Evolutionary conservation across 2,113 vertebrate species (phyloP).

Genomic region (Dipodomys spectabilis): DNA sequence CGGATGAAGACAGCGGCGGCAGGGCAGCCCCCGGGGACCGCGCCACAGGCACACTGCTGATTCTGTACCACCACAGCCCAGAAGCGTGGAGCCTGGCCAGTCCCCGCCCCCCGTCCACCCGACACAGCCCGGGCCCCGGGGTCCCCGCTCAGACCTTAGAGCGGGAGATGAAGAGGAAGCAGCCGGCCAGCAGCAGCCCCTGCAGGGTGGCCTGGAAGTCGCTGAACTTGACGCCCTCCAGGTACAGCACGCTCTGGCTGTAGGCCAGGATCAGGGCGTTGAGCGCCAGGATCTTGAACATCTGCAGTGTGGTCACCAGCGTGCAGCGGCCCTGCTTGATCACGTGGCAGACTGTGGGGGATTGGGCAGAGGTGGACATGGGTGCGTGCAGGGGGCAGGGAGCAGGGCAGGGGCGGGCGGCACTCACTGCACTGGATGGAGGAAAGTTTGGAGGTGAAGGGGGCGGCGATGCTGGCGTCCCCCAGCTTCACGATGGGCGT

Average conservation of each 20-base stretch:
- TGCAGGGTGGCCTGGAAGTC: slow-evolving; percentile 98
- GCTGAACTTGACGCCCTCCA: slow-evolving; percentile 98
- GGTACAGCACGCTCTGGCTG: slow-evolving; percentile 98
- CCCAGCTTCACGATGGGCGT: slow-evolving; percentile 96
- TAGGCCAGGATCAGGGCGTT: slow-evolving; percentile 97
- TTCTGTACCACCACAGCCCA: neutral
- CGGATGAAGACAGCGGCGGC: neutral
- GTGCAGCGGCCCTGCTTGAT: slow-evolving; percentile 99
- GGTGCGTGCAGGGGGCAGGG: neutral
- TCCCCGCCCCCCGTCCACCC: no score
- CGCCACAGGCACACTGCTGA: neutral
- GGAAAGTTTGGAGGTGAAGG: slow-evolving; percentile 98
- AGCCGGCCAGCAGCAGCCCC: slow-evolving; percentile 95
- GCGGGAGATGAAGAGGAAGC: slow-evolving; percentile 98
- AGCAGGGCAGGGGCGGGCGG: rapidly evolving
- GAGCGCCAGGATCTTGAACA: slow-evolving; percentile 98
- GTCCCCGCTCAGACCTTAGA: slow-evolving; percentile 91
- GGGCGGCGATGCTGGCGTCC: slow-evolving; percentile 97
- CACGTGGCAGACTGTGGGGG: slow-evolving; percentile 94
- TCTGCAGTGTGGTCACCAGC: slow-evolving; percentile 96
- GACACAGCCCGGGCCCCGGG: no score
- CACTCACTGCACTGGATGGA: slow-evolving; percentile 98
- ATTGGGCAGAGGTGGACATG: neutral
- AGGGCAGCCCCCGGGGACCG: no score
- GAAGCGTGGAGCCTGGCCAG: neutral